Conservation (phyloP, 2,113 vertebrate species). For the Passerina amoena region DNA sequence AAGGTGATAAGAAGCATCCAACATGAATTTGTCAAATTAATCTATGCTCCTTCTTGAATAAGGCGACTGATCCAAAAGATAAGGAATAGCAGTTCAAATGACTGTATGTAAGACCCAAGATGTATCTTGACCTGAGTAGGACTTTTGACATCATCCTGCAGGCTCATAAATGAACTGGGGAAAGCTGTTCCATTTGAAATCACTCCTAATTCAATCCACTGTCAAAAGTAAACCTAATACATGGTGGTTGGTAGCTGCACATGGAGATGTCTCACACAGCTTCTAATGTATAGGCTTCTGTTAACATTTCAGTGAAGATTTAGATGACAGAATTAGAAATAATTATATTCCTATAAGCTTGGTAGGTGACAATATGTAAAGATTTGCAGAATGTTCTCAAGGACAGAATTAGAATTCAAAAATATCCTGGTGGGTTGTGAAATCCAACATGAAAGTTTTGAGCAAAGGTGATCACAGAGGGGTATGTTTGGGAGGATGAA, state of each 20-base stretch:
- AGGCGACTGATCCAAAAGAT: not conserved
- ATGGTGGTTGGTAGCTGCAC: not conserved
- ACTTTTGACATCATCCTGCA: not conserved
- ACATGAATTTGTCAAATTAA: not conserved
- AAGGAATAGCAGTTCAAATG: not conserved
- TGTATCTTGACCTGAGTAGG: not conserved
- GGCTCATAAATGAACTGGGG: not conserved
- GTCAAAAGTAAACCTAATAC: not conserved
- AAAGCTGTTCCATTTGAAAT: not conserved
- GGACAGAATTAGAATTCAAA: not conserved
- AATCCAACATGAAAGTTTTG: not conserved
- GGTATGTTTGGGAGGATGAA: not conserved
- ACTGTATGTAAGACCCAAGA: not conserved
- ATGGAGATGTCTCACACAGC: not conserved
- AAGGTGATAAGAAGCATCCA: not conserved
- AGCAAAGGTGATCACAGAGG: accelerated
- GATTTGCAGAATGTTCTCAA: not conserved
- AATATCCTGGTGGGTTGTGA: not conserved
- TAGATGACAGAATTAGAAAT: not conserved
- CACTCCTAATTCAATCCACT: not conserved
- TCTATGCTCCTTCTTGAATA: not conserved
- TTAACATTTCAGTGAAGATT: not conserved
- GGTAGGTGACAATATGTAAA: not conserved
- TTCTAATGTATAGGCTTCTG: not conserved
- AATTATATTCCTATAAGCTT: not conserved